Percentiles rank a stretch among this genome's conserved stretches.
Evolutionary conservation across 2,797 vertebrate species (phyloP).

Genomic region (Megalops cyprinoides): DNA sequence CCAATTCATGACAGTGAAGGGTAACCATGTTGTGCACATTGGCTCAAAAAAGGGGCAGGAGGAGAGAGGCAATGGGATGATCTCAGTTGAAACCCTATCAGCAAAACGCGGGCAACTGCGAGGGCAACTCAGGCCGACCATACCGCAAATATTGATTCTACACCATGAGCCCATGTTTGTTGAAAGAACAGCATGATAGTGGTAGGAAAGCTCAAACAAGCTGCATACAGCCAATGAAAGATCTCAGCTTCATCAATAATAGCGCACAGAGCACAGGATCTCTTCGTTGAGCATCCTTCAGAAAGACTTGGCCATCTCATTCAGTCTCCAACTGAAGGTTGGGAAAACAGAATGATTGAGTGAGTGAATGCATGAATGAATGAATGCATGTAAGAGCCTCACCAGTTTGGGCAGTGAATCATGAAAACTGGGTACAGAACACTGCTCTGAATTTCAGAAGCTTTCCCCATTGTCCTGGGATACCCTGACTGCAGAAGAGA

Average conservation of each 20-base stretch:
- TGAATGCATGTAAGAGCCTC: background rate
- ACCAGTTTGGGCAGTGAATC: background rate
- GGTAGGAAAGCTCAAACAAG: background rate
- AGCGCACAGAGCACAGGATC: background rate
- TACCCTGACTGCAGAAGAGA: background rate
- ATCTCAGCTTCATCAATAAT: background rate
- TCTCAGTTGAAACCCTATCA: background rate
- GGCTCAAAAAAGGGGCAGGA: too few species aligned
- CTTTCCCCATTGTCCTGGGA: background rate
- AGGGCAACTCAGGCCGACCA: background rate
- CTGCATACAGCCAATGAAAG: background rate
- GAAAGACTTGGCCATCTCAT: background rate
- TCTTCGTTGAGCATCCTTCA: background rate
- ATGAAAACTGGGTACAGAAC: background rate
- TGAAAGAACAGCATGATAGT: background rate
- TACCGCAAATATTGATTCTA: constrained; percentile 12
- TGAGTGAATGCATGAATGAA: background rate
- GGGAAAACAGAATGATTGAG: too few species aligned
- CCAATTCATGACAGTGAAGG: too few species aligned
- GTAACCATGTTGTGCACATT: too few species aligned
- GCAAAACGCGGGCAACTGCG: background rate
- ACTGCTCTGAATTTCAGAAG: background rate
- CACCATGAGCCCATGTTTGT: background rate
- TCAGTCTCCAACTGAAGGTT: background rate
- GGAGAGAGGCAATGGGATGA: too few species aligned